phyloP scores from a whole-genome alignment of 2,113 vertebrate species.

The Serilophus lunatus region DNA sequence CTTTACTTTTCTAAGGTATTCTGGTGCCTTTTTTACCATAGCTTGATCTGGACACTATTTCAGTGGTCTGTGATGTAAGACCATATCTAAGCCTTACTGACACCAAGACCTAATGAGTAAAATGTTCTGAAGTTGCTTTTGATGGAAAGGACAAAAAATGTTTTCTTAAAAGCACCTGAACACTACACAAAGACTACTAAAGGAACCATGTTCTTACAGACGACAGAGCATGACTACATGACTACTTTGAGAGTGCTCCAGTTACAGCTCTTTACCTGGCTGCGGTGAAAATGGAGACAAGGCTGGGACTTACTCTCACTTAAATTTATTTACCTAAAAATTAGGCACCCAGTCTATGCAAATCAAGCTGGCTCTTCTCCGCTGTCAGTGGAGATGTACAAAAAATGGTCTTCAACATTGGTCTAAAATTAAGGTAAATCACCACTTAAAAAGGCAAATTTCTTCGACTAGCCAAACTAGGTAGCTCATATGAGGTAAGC shows the following conservation, averaged over 20 bases:
- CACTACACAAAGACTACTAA: neutral
- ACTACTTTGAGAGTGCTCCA: neutral
- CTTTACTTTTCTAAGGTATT: neutral
- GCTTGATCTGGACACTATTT: neutral
- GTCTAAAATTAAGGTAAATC: neutral
- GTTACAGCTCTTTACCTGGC: neutral
- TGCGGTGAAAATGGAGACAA: neutral
- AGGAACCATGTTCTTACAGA: constrained; percentile 8
- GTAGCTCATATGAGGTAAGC: neutral
- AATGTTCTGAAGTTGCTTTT: neutral
- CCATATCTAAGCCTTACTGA: neutral
- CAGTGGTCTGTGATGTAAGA: neutral
- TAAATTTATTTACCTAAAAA: neutral
- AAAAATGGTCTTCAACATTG: neutral
- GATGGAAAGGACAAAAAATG: neutral
- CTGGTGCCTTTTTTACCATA: neutral
- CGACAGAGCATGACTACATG: neutral
- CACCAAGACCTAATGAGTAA: neutral
- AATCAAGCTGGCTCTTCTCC: neutral
- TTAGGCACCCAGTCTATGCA: neutral
- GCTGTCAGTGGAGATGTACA: neutral
- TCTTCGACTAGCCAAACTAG: neutral
- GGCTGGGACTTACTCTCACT: neutral
- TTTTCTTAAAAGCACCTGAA: constrained; percentile 5
- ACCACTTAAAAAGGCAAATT: neutral